Base-by-base conservation (phyloP, 2,113 vertebrate genomes). In the Podocnemis expansa region DNA sequence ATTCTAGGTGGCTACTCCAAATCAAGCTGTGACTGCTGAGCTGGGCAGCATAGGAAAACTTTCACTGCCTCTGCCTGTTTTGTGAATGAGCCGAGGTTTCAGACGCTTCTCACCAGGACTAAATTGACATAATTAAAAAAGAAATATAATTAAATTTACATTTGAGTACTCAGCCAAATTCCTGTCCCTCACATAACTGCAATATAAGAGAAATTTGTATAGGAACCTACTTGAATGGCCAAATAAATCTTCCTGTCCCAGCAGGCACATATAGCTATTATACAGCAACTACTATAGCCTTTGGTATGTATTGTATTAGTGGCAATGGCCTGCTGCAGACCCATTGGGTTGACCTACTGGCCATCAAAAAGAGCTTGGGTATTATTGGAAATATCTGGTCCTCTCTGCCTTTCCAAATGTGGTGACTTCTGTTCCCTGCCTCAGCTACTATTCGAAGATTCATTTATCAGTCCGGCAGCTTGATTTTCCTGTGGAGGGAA, bases 281-380 rank as follows among this genome's bases (percentile, higher is more conserved):
- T 41, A 0, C 19, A 24, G 6, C 4, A 16, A 11, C 45, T 51
- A 82, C 8, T 24, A 5, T 29, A 84, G 8, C 0, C 0, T 21
- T 6, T 4, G 54, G 5, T 8, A 58, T 63, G 29, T 73, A 79
- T 45, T 38, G 10, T 38, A 88, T 16, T 51, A 38, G 10, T 19
- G 12, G 2, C 21, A 84, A 1, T 43, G 29, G 54, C 4, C 52
- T 60, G 29, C 12, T 60, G 31, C 29, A 31, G 29, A 60, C 58
- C 29, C 29, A 31, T 11, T 60, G 58, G 31, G 58, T 60, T 31
- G 58, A 31, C 5, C 2, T 6, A 60, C n/a, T 67, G 73, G 38
- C 45, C 10, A 29, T 9, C 58, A 80, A 49, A 79, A 87, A 82
- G 14, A 43, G 76, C 1, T 11, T 73, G 29, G 22, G 52, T 88